These are phyloP conservation scores for Teleogryllus oceanicus DNA, from an alignment of 2,888 invertebrate genomes.

Conservation along the genomic window DNA sequence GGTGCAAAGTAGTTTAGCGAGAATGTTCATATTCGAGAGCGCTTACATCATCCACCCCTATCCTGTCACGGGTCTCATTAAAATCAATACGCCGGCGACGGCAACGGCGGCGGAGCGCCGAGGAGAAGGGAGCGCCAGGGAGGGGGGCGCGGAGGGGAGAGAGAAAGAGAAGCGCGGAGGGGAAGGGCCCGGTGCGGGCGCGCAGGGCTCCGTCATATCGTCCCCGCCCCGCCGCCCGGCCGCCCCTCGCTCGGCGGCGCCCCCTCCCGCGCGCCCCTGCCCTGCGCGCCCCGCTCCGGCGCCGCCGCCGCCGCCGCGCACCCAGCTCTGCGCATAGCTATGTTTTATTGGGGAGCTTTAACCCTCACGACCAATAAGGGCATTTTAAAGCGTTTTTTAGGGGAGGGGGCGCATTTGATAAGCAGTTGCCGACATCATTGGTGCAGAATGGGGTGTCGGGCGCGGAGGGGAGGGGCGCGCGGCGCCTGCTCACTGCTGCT, in stretches of 20 bases:
- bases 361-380: conserved; percentile 4
- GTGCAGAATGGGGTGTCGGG: neutral
- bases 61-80: conserved; percentile 9
- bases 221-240: neutral
- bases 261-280: neutral
- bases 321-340: conserved; percentile 3
- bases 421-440: conserved; percentile 18
- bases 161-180: neutral
- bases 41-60: conserved; percentile 18
- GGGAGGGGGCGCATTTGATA: conserved; percentile 18
- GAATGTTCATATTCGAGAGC: conserved; percentile 3
- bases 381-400: conserved; percentile 18
- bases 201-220: neutral
- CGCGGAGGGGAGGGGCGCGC: neutral
- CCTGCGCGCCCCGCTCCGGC: neutral
- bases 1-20: conserved; percentile 1
- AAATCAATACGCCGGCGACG: conserved; percentile 10
- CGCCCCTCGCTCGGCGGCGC: neutral
- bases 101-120: neutral
- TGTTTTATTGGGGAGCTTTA: conserved; percentile 18
- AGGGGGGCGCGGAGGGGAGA: neutral
- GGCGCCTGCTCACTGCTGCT: conserved; percentile 10
- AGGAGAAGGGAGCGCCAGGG: neutral
- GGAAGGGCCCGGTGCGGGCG: neutral
- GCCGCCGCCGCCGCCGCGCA: neutral